A percentile compares a stretch with the other conserved stretches of the same genome.
Conservation (phyloP, 2,113 vertebrate species). For the Chauna torquata region DNA sequence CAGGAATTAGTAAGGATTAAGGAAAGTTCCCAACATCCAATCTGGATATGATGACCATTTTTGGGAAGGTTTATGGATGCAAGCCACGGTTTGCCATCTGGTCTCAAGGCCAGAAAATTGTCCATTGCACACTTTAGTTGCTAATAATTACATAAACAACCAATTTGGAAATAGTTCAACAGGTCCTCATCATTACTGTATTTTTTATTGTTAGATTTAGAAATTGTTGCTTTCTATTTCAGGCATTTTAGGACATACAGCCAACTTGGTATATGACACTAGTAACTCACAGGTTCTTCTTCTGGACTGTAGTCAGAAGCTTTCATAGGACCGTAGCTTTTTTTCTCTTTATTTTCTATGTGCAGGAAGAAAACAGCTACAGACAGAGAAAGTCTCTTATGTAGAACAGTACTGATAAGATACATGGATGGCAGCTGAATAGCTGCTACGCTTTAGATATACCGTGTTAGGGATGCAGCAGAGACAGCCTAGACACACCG, state of each 20-base stretch:
- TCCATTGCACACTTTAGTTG: background rate
- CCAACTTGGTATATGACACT: background rate
- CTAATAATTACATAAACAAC: background rate
- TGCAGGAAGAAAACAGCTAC: background rate
- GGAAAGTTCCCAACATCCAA: background rate
- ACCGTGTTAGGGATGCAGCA: background rate
- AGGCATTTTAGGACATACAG: background rate
- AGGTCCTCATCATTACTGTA: background rate
- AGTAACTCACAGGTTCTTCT: background rate
- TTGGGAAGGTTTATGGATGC: background rate
- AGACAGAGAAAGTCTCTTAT: background rate
- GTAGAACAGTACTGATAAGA: background rate
- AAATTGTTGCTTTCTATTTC: background rate
- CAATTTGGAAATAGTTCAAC: background rate
- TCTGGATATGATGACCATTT: background rate
- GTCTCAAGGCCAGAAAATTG: background rate
- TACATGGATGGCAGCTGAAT: background rate
- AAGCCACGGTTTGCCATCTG: background rate
- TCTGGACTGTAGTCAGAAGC: background rate
- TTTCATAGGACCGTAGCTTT: background rate
- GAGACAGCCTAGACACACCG: background rate
- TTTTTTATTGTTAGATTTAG: background rate
- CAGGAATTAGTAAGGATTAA: background rate
- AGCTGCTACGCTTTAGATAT: background rate
- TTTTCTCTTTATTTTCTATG: background rate